Evolutionary conservation across 2,113 vertebrate species (phyloP), one percentile per base, ranked within the genome.

Genomic region (Elephas maximus): DNA sequence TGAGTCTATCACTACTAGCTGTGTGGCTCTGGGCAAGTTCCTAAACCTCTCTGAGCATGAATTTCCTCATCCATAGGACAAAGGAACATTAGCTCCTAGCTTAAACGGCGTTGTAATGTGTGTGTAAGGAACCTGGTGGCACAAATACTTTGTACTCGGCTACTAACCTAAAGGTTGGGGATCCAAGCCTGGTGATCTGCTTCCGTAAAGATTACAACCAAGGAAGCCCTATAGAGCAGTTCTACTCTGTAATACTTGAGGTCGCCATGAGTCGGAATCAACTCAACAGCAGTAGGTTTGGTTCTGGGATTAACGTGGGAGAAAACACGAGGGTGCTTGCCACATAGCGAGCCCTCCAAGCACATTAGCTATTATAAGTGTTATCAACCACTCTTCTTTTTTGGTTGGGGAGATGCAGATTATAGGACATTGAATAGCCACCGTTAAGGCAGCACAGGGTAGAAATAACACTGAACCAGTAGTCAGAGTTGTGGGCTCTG

Each of bases 281-380:
- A 65, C 26, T 65, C 63, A 65, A 10, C 24, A 28, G 26, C 63
- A 65, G 3, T 26, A 26, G 63, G 24, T 65, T 57, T 24, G 63
- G 63, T 28, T 65, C 10, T 28, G 63, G 63, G 26, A 8, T 65
- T 6, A 4, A 4, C 1, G 4, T 12, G 24, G 41, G n/a, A 83
- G 48, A 30, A 44, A 62, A 33, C 21, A 12, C 88, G 4, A 51
- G 84, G 93, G 62, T 2, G 6, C 11, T 41, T 63, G 41, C 12
- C 1, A 1, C 26, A 24, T 4, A 8, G 62, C 2, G 26, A 80
- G 14, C 21, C 20, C 5, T 53, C 0, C 1, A 0, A 7, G 18
- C 44, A 28, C 57, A 10, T 26, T 48, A 51, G 21, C 48, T 48
- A 23, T 24, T n/a, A n/a, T 24, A 69, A 80, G 18, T 9, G 6